A percentile compares a stretch with the other conserved stretches of the same genome.
phyloP scores from a whole-genome alignment of 2,888 invertebrate species.

The Cyaniris semiargus region DNA sequence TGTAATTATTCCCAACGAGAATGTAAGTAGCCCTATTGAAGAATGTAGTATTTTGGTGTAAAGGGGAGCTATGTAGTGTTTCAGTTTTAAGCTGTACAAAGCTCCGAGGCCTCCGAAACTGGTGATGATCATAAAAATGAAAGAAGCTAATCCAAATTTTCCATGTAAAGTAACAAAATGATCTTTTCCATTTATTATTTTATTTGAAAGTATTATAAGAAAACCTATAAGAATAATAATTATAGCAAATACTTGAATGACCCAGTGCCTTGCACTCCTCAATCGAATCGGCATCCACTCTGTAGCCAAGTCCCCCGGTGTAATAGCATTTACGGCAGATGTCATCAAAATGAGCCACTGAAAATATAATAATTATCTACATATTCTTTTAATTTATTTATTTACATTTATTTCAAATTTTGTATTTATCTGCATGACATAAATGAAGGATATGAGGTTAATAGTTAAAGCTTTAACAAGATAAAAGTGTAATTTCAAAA shows the following conservation, averaged over 20 bases:
- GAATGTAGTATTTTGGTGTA: constrained; percentile 73
- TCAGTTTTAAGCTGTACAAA: constrained; percentile 69
- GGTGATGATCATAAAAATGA: constrained; percentile 65
- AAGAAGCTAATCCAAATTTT: constrained; percentile 69
- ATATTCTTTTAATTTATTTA: background rate
- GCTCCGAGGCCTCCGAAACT: constrained; percentile 71
- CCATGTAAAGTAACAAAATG: constrained; percentile 69
- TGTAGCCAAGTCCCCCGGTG: constrained; percentile 74
- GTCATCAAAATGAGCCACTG: constrained; percentile 77
- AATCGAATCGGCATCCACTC: constrained; percentile 76
- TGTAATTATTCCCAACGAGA: constrained; percentile 64
- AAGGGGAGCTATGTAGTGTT: constrained; percentile 68
- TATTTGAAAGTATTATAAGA: constrained; percentile 66
- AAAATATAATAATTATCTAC: constrained; percentile 44
- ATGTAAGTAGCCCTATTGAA: constrained; percentile 64
- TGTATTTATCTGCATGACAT: background rate
- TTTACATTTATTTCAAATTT: background rate
- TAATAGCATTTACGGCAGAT: constrained; percentile 71
- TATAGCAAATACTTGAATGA: constrained; percentile 63
- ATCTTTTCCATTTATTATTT: constrained; percentile 57
- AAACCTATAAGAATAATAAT: constrained; percentile 61
- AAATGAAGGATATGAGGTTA: background rate
- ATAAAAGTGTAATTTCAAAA: background rate
- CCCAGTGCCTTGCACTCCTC: constrained; percentile 74
- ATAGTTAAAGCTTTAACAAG: background rate